These are phyloP conservation scores for Antidorcas marsupialis DNA, from an alignment of 2,113 vertebrate genomes.

Conservation along the genomic window DNA sequence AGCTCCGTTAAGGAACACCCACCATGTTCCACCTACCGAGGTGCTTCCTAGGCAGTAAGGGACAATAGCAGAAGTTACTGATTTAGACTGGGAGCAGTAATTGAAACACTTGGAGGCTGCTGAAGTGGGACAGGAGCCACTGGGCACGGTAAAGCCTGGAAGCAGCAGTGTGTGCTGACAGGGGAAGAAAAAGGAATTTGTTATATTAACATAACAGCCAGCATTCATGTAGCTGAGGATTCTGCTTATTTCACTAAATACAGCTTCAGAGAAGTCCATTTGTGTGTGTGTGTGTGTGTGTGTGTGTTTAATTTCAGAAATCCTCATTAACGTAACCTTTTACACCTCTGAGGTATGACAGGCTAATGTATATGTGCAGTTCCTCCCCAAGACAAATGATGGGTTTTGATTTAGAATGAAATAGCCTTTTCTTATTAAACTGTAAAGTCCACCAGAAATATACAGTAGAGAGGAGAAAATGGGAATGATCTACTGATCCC, in stretches of 20 bases:
- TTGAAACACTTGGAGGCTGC: background rate
- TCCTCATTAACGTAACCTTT: conserved; percentile 43
- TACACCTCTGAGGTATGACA: background rate
- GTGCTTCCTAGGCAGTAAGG: background rate
- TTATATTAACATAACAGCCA: background rate
- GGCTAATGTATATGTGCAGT: background rate
- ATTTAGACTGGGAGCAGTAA: background rate
- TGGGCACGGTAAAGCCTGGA: background rate
- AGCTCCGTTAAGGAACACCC: background rate
- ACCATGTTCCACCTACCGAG: background rate
- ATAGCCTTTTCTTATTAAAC: conserved; percentile 10
- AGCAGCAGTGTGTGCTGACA: background rate
- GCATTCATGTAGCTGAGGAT: background rate
- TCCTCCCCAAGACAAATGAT: background rate
- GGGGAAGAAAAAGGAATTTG: background rate
- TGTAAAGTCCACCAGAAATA: background rate
- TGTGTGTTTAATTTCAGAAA: conserved; percentile 60
- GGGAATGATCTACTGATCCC: background rate
- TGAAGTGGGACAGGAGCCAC: background rate
- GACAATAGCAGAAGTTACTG: background rate
- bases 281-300: background rate
- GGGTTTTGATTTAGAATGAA: background rate
- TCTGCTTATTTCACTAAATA: conserved; percentile 5
- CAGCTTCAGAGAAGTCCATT: background rate
- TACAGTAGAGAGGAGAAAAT: background rate